Conservation (phyloP, 2,888 invertebrate species). For the Neoaliturus tenellus region DNA sequence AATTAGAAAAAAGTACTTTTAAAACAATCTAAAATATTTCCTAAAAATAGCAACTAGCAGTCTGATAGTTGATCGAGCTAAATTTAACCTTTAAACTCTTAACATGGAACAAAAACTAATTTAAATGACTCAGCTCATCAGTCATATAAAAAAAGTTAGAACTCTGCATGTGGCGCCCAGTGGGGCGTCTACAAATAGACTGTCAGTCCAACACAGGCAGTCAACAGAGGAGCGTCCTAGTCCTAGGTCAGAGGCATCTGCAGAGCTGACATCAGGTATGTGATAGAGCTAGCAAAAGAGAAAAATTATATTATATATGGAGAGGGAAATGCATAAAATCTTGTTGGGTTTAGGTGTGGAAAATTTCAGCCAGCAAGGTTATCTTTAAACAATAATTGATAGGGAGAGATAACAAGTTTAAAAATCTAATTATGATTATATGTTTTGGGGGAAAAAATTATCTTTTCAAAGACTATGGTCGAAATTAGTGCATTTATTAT, state of each 20-base stretch:
- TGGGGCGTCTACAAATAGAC: background rate
- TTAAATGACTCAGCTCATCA: background rate
- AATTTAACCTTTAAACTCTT: no score
- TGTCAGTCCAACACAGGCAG: background rate
- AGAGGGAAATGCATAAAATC: no score
- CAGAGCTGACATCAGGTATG: background rate
- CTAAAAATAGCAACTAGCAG: no score
- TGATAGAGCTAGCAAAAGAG: background rate
- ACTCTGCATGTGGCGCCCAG: background rate
- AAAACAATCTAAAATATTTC: no score
- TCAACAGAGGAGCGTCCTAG: background rate
- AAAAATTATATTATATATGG: background rate
- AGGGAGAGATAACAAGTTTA: background rate
- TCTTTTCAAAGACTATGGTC: background rate
- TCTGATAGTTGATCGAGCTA: no score
- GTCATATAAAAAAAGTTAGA: background rate
- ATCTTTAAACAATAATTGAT: background rate
- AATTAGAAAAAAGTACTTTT: no score
- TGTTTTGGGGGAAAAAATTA: conserved; percentile 5
- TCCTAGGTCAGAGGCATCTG: background rate
- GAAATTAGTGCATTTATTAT: background rate
- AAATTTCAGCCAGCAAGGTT: background rate
- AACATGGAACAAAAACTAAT: no score
- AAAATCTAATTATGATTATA: background rate
- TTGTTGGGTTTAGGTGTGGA: background rate